phyloP scores from a whole-genome alignment of 2,797 vertebrate species.

The Aulostomus chinensis region DNA sequence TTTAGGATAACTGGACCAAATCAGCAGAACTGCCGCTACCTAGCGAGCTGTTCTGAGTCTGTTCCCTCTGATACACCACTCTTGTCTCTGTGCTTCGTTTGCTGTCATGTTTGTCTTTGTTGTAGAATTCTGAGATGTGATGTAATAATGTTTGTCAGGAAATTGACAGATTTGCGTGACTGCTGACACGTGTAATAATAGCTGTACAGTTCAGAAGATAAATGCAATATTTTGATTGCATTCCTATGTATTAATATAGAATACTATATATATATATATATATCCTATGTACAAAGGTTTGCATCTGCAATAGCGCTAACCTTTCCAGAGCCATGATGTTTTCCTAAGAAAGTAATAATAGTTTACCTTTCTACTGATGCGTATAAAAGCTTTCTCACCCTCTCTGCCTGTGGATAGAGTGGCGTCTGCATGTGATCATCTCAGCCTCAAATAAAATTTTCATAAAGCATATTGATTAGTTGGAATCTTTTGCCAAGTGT shows the following conservation, averaged over 20 bases:
- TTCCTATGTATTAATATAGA: slow-evolving; percentile 69
- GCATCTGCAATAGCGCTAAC: slow-evolving; percentile 57
- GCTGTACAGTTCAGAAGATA: slow-evolving; percentile 72
- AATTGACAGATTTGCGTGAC: too few relatives aligned
- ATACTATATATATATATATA: too few relatives aligned
- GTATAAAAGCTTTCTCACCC: slow-evolving; percentile 49
- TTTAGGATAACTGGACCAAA: slow-evolving; percentile 57
- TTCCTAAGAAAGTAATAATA: slow-evolving; percentile 52
- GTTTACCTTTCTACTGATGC: slow-evolving; percentile 71
- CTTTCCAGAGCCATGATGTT: slow-evolving; percentile 71
- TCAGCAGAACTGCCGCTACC: too few relatives aligned
- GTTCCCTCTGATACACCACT: too few relatives aligned
- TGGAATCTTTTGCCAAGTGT: too few relatives aligned
- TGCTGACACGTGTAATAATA: too few relatives aligned
- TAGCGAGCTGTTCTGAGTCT: too few relatives aligned
- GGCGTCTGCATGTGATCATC: slow-evolving; percentile 71
- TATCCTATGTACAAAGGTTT: slow-evolving; percentile 63
- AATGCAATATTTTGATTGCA: slow-evolving; percentile 84
- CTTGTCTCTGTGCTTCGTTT: slow-evolving; percentile 28
- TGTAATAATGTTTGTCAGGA: slow-evolving; percentile 38
- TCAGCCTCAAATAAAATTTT: slow-evolving; percentile 76
- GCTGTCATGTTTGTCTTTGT: slow-evolving; percentile 24
- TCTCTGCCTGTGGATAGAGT: slow-evolving; percentile 62
- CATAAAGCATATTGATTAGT: slow-evolving; percentile 37
- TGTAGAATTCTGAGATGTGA: slow-evolving; percentile 44